Percentiles rank a stretch among this genome's conserved stretches.
phyloP scores from a whole-genome alignment of 2,113 vertebrate genomes.

The Solea solea region DNA sequence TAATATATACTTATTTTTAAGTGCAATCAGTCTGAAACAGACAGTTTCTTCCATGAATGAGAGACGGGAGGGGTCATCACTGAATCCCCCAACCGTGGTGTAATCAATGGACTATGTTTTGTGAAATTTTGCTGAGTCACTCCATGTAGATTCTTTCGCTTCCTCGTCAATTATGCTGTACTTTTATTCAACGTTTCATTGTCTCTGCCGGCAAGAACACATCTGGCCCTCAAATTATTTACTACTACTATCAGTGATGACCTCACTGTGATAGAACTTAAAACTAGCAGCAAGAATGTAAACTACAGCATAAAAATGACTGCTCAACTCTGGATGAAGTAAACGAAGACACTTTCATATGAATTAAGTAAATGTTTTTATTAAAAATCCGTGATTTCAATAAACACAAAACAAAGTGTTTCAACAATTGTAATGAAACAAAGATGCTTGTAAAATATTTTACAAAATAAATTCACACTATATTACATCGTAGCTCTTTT shows the following conservation, averaged over 20 bases:
- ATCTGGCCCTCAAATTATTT: neutral
- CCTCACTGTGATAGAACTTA: neutral
- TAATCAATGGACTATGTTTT: neutral
- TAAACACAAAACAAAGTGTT: constrained; percentile 22
- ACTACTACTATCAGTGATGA: neutral
- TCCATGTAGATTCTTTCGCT: neutral
- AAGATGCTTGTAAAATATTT: neutral
- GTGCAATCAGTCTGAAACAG: neutral
- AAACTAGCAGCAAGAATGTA: no score
- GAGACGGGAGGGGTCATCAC: neutral
- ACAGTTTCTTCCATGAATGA: neutral
- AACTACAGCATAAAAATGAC: no score
- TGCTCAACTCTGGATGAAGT: neutral
- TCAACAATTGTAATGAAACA: neutral
- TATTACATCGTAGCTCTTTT: neutral
- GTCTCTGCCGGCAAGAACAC: neutral
- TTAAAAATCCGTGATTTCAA: constrained; percentile 45
- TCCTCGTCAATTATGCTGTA: neutral
- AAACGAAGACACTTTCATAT: neutral
- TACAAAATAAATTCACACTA: constrained; percentile 39
- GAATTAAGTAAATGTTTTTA: constrained; percentile 38
- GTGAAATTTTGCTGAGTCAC: neutral
- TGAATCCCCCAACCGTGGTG: neutral
- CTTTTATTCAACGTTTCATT: neutral
- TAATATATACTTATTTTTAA: no score